Evolutionary conservation across 2,888 invertebrate species (phyloP), one percentile per base, ranked within the genome.

Genomic region (Hypomecis atomaria): DNA sequence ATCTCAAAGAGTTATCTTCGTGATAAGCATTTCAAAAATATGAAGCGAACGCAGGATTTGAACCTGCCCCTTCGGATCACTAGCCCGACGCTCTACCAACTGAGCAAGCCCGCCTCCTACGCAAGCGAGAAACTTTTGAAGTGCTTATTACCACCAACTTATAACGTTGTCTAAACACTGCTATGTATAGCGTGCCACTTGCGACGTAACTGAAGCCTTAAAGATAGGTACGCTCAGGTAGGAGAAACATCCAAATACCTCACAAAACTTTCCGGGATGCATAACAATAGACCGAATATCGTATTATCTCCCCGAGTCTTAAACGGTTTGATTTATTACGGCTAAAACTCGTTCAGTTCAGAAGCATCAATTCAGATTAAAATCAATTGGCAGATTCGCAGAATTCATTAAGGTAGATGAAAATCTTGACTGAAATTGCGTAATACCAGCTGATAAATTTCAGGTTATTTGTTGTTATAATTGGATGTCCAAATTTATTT

Each of bases 271-370:
- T 65, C 65, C 69, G 67, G 69, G 67, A 65, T 67, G 69, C 73
- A 71, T 73, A 71, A 71, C 69, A 71, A 71, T 71, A 66, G 69
- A 65, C 58, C 34, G 69, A 68, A 69, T 52, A 66, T 61, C 64
- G 67, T 65, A 70, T 68, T 69, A 71, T 71, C 67, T 69, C 57
- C 62, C 61, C 59, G 50, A 69, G 71, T 68, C 61, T 66, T 69
- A 68, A 71, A 66, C 65, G 56, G 61, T 70, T 68, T 71, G 69
- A 71, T 71, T 71, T 68, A 71, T 69, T 49, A 59, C 47, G 36
- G 23, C 42, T 44, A 48, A 52, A 44, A 44, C 62, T 59, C 50
- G 54, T 59, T n/a, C 13, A 47, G 50, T 52, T 56, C 54, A 8
- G 45, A 59, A 56, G 44, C 59, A 59, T 63, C 54, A 59, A 57